A percentile compares a stretch with the other conserved stretches of the same genome.
These are phyloP conservation scores for Ptilonorhynchus violaceus DNA, from an alignment of 2,113 vertebrate species.

Conservation along the genomic window DNA sequence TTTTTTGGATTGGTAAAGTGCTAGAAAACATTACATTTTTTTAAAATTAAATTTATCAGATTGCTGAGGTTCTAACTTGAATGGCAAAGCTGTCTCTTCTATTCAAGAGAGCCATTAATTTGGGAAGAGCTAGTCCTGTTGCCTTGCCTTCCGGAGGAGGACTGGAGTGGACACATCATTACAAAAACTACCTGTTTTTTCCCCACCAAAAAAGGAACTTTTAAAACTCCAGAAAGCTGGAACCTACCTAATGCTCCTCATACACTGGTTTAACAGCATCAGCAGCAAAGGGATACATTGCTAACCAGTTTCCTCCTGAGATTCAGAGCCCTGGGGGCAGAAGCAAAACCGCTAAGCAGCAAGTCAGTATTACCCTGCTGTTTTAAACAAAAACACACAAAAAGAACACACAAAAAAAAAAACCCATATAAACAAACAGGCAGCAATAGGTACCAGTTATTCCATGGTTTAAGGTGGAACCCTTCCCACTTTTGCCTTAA, in stretches of 20 bases:
- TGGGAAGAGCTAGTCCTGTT: neutral
- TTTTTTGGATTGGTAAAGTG: neutral
- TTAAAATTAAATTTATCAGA: neutral
- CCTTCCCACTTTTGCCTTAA: neutral
- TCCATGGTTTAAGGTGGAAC: neutral
- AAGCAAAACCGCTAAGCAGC: neutral
- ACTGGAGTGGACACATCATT: neutral
- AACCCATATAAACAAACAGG: neutral
- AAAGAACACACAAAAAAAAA: neutral
- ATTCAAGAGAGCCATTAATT: neutral
- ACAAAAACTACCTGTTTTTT: neutral
- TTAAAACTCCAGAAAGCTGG: neutral
- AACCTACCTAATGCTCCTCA: neutral
- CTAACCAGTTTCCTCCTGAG: neutral
- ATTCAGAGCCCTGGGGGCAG: constrained; percentile 1
- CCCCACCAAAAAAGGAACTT: neutral
- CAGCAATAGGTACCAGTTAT: neutral
- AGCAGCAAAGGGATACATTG: neutral
- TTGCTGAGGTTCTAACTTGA: neutral
- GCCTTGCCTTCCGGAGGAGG: neutral
- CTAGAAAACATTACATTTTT: neutral
- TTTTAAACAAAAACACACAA: neutral
- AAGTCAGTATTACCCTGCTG: neutral
- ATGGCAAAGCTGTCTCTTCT: neutral
- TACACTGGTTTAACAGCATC: neutral